These are phyloP conservation scores for Dioctria linearis DNA, from an alignment of 2,888 invertebrate species.

Conservation along the genomic window DNA sequence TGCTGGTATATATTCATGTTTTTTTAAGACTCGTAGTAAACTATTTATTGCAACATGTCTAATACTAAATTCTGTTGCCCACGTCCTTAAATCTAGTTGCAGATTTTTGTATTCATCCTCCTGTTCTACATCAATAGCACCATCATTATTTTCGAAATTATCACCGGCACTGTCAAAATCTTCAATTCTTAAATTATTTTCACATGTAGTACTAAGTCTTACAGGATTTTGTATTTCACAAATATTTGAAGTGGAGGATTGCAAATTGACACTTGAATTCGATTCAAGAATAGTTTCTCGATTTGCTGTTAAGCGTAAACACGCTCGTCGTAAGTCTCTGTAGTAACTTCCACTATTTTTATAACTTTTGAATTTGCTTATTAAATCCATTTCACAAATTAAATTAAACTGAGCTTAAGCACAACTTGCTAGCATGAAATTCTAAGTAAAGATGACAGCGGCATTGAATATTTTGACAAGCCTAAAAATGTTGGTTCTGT, in stretches of 20 bases:
- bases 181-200: not conserved
- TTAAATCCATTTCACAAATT: too few relatives aligned
- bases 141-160: not conserved
- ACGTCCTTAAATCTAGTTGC: not conserved
- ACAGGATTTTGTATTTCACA: not conserved
- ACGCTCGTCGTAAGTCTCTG: not conserved
- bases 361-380: not conserved
- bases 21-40: not conserved
- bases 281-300: not conserved
- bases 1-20: conserved; percentile 15
- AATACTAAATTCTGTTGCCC: conserved; percentile 8
- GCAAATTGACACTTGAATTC: not conserved
- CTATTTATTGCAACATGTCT: conserved; percentile 12
- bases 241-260: not conserved
- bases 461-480: too few relatives aligned
- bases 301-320: not conserved
- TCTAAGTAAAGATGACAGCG: too few relatives aligned
- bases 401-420: too few relatives aligned
- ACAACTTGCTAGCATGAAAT: too few relatives aligned
- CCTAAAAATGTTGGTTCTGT: too few relatives aligned
- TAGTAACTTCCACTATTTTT: conserved; percentile 14
- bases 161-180: not conserved
- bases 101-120: not conserved
- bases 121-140: not conserved
- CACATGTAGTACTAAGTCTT: not conserved